These are phyloP conservation scores for Scleropages formosus DNA, from an alignment of 2,797 vertebrate genomes.

Conservation along the genomic window DNA sequence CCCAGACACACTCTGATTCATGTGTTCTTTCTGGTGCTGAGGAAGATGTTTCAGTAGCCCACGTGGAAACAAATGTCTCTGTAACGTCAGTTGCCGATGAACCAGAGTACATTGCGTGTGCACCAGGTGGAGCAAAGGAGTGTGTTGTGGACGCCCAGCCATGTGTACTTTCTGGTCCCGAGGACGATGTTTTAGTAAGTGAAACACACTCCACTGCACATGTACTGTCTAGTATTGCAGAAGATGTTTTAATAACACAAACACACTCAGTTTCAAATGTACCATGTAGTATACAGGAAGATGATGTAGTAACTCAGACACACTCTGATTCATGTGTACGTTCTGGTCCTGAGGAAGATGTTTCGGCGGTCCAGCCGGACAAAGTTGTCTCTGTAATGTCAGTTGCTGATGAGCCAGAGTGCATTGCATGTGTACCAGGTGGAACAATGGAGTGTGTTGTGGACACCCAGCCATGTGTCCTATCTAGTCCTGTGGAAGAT, in stretches of 20 bases:
- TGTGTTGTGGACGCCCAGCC: not conserved
- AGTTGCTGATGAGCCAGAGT: not conserved
- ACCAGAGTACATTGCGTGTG: not conserved
- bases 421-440: slow-evolving; percentile 1
- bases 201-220: too few relatives aligned
- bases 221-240: too few relatives aligned
- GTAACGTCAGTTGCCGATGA: not conserved
- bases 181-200: not conserved
- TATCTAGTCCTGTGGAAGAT: slow-evolving; percentile 4
- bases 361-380: not conserved
- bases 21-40: not conserved
- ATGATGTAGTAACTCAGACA: not conserved
- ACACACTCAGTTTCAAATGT: too few relatives aligned
- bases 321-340: not conserved
- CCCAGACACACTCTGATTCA: not conserved
- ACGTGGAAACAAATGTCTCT: not conserved
- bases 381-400: not conserved
- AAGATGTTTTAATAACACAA: too few relatives aligned
- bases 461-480: too few relatives aligned
- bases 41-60: not conserved
- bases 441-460: not conserved
- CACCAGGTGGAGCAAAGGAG: not conserved
- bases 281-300: too few relatives aligned
- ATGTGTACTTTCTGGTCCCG: not conserved
- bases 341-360: not conserved